phyloP scores from a whole-genome alignment of 2,797 vertebrate species.

The Margarornis squamiger region DNA sequence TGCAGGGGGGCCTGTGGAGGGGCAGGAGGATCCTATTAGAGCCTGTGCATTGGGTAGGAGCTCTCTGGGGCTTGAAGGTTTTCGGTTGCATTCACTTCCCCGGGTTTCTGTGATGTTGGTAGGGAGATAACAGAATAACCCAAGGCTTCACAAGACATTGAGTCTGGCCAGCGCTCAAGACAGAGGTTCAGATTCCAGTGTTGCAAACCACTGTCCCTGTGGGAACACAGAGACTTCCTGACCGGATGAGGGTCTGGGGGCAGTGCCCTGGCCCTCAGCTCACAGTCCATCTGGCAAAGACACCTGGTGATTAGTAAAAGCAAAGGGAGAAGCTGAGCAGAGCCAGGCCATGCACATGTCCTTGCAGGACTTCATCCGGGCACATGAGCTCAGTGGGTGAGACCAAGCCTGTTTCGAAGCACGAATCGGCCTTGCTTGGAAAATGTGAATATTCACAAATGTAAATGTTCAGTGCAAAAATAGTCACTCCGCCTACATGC shows the following conservation, averaged over 20 bases:
- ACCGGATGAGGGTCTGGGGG: background rate
- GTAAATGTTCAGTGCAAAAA: conserved; percentile 66
- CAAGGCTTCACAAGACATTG: background rate
- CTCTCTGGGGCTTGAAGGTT: background rate
- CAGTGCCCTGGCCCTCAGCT: background rate
- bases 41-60: background rate
- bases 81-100: background rate
- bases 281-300: background rate
- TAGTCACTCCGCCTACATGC: conserved; percentile 11
- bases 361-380: background rate
- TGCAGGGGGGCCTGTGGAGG: fast-evolving
- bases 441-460: conserved; percentile 56
- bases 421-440: background rate
- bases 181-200: background rate
- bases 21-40: background rate
- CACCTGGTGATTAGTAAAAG: background rate
- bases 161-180: background rate
- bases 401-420: background rate
- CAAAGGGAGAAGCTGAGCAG: background rate
- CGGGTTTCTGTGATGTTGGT: background rate
- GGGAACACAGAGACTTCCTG: fast-evolving
- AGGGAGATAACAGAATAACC: background rate
- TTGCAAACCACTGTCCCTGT: background rate
- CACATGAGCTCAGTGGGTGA: background rate
- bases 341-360: background rate